These are phyloP conservation scores for Alcedo atthis DNA, from an alignment of 2,797 vertebrate species.

Conservation along the genomic window DNA sequence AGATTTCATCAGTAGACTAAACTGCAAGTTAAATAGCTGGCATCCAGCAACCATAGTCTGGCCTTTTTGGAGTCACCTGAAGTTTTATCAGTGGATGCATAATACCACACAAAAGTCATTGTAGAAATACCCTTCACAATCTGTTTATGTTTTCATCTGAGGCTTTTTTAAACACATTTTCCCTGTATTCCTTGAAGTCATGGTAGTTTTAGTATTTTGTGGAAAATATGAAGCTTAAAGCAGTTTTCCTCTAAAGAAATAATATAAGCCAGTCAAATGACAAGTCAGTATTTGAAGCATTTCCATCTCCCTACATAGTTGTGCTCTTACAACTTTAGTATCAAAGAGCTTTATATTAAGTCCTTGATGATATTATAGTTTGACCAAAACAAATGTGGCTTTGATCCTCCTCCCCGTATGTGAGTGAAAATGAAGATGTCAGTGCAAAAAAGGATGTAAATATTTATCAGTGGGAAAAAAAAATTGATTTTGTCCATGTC, in stretches of 20 bases:
- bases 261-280: neutral
- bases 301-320: neutral
- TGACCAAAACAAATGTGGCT: conserved; percentile 2
- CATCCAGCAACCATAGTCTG: neutral
- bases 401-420: neutral
- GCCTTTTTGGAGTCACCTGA: neutral
- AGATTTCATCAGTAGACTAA: neutral
- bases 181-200: neutral
- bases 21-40: neutral
- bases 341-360: neutral
- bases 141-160: neutral
- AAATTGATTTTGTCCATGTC: neutral
- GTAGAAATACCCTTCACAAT: neutral
- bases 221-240: neutral
- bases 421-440: neutral
- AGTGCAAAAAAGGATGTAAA: neutral
- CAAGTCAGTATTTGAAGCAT: neutral
- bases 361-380: neutral
- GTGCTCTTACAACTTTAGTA: neutral
- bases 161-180: neutral
- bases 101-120: neutral
- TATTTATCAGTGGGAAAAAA: neutral
- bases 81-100: neutral
- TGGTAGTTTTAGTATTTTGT: neutral
- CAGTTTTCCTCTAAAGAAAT: neutral